Evolutionary conservation across 2,888 invertebrate species (phyloP), one percentile per base, ranked within the genome.

Genomic region (Cynaeus angustus): DNA sequence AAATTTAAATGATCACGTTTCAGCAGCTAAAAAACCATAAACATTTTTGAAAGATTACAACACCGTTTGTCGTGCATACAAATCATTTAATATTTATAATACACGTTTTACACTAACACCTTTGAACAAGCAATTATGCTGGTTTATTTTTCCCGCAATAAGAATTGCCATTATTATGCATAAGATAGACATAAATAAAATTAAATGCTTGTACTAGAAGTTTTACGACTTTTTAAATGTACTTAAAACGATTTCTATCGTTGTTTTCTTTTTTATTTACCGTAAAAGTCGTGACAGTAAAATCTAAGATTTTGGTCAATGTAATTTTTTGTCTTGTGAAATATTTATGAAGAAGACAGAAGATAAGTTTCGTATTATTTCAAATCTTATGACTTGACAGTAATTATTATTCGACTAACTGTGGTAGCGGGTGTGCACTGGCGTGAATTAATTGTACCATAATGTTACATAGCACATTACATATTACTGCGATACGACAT

Each of bases 141-240:
- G 16, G 13, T 41, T 56, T 56, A 41, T 41, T 41, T 56, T 38
- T 43, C 5, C 41, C 16, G 38, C 56, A 43, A 13, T 38, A 55
- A n/a, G 16, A 37, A 41, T 41, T 26, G 21, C 21, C 26, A 26
- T 56, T 41, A 56, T 21, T 41, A 21, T 21, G 21, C 21, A 21
- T 21, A 21, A 21, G 21, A 21, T 21, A 21, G 21, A 26, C 12
- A 10, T 26, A 56, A 21, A 14, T 37, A 41, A 56, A 56, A 56
- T 56, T 56, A 56, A 56, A 56, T 16, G n/a, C 33, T 33, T 37
- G 37, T 53, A 37, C 21, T 41, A 10, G 41, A 56, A 16, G 41
- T 56, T 56, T 56, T 56, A 56, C 16, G 21, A 30, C 26, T 10
- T 45, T 58, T 43, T 58, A 43, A 58, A 45, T 43, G 37, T 13